Base-by-base conservation (phyloP, 2,797 vertebrate species). In the Lacerta viridis region DNA sequence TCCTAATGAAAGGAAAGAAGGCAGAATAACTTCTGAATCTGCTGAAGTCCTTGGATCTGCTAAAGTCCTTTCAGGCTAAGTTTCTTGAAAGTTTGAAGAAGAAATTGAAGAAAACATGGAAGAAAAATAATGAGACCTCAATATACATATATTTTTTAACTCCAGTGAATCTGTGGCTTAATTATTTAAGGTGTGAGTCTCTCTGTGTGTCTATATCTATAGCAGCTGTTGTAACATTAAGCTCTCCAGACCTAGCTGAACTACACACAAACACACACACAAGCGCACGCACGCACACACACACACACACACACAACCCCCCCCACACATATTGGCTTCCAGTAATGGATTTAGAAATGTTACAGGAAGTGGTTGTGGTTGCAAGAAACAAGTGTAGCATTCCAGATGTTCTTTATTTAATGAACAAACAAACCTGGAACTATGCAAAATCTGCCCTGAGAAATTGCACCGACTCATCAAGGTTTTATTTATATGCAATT, bases 31-130 rank as follows among this genome's bases (percentile, higher is more conserved):
- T 61, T 41, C 36, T 41, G 23, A 39, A 64, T 76, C 72, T 75
- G 71, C 69, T 74, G 7, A 71, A 75, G 7, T 9, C 39, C 59
- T 46, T 64, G 23, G 18, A 75, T 76, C 55, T 75, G 71, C 69
- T 59, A 2, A 71, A 75, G 15, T 9, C 39, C 59, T n/a, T 64
- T 41, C 36, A 25, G 15, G 36, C 4, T 6, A 69, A 80, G 61
- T 82, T 82, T 68, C 61, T 68, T 25, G 20, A 68, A 82, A 82
- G 36, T 80, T 80, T 76, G 39, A 39, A 74, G 36, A 59, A 85
- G 72, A 18, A 85, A 39, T 15, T 76, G 55, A 50, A 61, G 83
- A 23, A 23, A 55, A 61, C 2, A 61, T 61, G 27, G 39, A 27
- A 36, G 20, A 59, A 50, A 2, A 72, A 75, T 84, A 72, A 84